A percentile compares a stretch with the other conserved stretches of the same genome.
Conservation (phyloP, 2,888 invertebrate species). For the Drosophila rubida region DNA sequence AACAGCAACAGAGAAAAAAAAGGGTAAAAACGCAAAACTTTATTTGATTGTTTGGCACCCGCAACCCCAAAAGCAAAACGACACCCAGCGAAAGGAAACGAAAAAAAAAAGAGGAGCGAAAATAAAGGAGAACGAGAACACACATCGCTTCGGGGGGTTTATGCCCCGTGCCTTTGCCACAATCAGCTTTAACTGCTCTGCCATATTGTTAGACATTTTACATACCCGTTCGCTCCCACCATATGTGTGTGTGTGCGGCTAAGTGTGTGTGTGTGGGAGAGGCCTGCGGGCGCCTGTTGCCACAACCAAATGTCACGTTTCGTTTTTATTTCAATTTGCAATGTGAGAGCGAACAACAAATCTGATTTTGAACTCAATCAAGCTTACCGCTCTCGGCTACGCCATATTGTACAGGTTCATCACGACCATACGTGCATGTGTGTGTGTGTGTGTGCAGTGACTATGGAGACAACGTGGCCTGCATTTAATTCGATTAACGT, state of each 20-base stretch:
- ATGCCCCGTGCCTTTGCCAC: constrained; percentile 27
- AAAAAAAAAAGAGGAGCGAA: background rate
- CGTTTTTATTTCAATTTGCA: constrained; percentile 67
- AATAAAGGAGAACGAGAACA: background rate
- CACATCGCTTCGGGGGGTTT: constrained; percentile 15
- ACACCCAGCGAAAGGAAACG: background rate
- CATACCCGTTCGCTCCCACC: constrained; percentile 1
- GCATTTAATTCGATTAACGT: constrained; percentile 63
- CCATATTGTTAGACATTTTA: constrained; percentile 51
- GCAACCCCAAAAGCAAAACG: constrained; percentile 23
- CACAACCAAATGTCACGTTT: constrained; percentile 62
- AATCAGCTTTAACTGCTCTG: constrained; percentile 55
- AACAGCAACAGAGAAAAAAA: constrained; percentile 1
- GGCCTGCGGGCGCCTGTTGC: constrained; percentile 44
- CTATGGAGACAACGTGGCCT: constrained; percentile 51
- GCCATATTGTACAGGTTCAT: constrained; percentile 46
- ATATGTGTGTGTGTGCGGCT: constrained; percentile 6
- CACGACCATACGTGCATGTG: constrained; percentile 8
- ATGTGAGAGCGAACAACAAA: constrained; percentile 60
- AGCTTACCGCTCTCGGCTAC: constrained; percentile 44
- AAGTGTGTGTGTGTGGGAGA: constrained; percentile 7
- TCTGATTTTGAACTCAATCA: constrained; percentile 67
- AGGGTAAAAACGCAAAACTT: constrained; percentile 49
- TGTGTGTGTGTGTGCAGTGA: constrained; percentile 17
- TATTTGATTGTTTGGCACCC: constrained; percentile 60